phyloP scores from a whole-genome alignment of 1,140 invertebrate genomes.

The Drosophila pseudoobscura region DNA sequence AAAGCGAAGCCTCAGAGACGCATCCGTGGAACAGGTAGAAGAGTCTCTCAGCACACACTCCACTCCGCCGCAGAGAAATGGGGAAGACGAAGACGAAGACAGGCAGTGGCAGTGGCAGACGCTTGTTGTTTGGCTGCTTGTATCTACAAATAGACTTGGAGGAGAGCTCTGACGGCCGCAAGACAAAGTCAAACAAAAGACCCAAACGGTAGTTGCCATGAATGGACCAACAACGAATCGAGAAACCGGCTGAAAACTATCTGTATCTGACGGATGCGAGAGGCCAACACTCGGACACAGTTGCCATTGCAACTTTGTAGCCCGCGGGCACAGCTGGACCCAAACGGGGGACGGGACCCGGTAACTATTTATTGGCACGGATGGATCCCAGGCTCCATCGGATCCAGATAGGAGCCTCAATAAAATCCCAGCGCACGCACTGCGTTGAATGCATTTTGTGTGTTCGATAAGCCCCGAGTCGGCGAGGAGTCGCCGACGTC shows the following conservation, averaged over 20 bases:
- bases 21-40: slow-evolving; percentile 44
- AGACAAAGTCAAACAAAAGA: slow-evolving; percentile 80
- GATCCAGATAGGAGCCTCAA: slow-evolving; percentile 54
- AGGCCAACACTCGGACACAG: slow-evolving; percentile 12
- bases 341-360: slow-evolving; percentile 1
- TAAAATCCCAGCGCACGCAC: slow-evolving; percentile 59
- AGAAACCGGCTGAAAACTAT: slow-evolving; percentile 57
- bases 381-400: slow-evolving; percentile 20
- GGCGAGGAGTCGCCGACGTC: neutral
- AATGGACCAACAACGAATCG: slow-evolving; percentile 51
- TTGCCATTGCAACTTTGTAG: slow-evolving; percentile 61
- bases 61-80: slow-evolving; percentile 8
- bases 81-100: slow-evolving; percentile 19
- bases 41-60: slow-evolving; percentile 17
- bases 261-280: slow-evolving; percentile 35
- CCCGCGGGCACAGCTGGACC: slow-evolving; percentile 25
- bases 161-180: slow-evolving; percentile 66
- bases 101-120: slow-evolving; percentile 26
- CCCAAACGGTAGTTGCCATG: slow-evolving; percentile 78
- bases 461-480: slow-evolving; percentile 52
- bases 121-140: slow-evolving; percentile 68
- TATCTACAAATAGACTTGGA: slow-evolving; percentile 76
- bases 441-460: slow-evolving; percentile 67
- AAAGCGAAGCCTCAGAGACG: slow-evolving; percentile 25
- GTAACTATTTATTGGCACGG: slow-evolving; percentile 64